Conservation (phyloP, 2,113 vertebrate genomes). For the Sporophila hypoxantha region DNA sequence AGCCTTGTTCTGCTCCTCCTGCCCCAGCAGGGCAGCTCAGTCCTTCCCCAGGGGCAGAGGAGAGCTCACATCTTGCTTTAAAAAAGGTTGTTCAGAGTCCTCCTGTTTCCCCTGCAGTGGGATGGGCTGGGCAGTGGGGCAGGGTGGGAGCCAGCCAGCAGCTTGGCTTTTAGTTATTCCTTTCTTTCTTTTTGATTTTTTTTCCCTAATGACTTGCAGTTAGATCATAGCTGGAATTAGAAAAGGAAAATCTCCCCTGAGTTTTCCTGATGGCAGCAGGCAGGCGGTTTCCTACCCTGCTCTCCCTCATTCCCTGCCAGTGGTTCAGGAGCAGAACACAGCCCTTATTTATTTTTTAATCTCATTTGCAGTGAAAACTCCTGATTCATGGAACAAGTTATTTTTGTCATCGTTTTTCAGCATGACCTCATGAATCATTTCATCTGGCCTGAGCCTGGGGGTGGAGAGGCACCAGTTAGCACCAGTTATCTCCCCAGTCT, state of each 20-base stretch:
- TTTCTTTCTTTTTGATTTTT: neutral
- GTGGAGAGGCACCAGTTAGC: neutral
- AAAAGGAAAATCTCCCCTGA: slow-evolving; percentile 21
- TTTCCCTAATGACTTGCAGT: neutral
- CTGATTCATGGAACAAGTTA: slow-evolving; percentile 26
- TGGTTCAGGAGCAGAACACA: slow-evolving; percentile 5
- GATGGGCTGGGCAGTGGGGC: neutral
- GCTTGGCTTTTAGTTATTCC: neutral
- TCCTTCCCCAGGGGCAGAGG: neutral
- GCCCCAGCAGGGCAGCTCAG: neutral
- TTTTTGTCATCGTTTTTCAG: slow-evolving; percentile 6
- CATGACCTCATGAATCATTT: slow-evolving; percentile 33
- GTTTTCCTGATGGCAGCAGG: slow-evolving; percentile 19
- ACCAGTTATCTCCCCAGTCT: neutral
- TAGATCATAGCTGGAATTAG: slow-evolving; percentile 52
- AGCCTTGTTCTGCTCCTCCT: neutral
- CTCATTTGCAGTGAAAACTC: slow-evolving; percentile 12
- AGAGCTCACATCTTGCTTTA: neutral
- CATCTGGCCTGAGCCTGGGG: neutral
- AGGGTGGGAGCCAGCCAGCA: neutral
- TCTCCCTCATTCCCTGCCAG: neutral
- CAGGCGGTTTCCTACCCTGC: neutral
- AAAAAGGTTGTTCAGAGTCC: neutral
- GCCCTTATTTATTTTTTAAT: slow-evolving; percentile 10
- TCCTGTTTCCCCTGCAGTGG: neutral